These are phyloP conservation scores for Holothuria glaberrima DNA, from an alignment of 35 echinoderm and acorn worm genomes.

Conservation along the genomic window DNA sequence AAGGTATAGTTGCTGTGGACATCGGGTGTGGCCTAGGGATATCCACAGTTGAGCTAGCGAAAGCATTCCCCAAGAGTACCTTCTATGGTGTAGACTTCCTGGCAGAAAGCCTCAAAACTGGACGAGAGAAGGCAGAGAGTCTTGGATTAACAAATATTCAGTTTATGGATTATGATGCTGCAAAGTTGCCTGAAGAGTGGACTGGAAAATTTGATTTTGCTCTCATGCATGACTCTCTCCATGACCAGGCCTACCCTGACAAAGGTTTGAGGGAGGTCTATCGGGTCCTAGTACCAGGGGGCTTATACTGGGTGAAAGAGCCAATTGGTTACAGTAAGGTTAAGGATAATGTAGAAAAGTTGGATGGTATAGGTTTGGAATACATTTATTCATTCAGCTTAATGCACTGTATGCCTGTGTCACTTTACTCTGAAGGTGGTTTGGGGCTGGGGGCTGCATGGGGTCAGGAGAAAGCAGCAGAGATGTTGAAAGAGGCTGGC, in stretches of 20 bases:
- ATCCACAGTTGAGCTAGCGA: slow-evolving; percentile 48
- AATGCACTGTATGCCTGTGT: slow-evolving; percentile 86
- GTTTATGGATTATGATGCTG: slow-evolving; percentile 67
- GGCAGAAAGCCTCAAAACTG: slow-evolving; percentile 29
- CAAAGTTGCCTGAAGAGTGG: slow-evolving; percentile 74
- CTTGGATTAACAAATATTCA: slow-evolving; percentile 63
- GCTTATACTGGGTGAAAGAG: slow-evolving; percentile 63
- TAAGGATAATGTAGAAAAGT: slow-evolving; percentile 66
- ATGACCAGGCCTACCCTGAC: slow-evolving; percentile 77
- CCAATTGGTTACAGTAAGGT: slow-evolving; percentile 42
- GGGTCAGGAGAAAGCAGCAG: slow-evolving; percentile 72
- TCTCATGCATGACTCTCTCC: slow-evolving; percentile 65
- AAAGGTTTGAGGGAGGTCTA: slow-evolving; percentile 60
- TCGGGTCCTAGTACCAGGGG: slow-evolving; percentile 70
- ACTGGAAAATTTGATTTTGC: slow-evolving; percentile 75
- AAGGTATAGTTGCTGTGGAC: slow-evolving; percentile 76
- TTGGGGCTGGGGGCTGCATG: slow-evolving; percentile 78
- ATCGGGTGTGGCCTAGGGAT: slow-evolving; percentile 75
- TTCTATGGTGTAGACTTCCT: slow-evolving; percentile 73
- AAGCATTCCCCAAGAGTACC: slow-evolving; percentile 76
- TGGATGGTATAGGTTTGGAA: background rate
- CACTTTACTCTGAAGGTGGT: slow-evolving; percentile 66
- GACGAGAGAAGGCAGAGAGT: slow-evolving; percentile 17
- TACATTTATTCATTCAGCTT: slow-evolving; percentile 67
- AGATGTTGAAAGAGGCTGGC: slow-evolving; percentile 60